Conservation (phyloP, 1,140 invertebrate species). For the Pseudomyrmex gracilis region DNA sequence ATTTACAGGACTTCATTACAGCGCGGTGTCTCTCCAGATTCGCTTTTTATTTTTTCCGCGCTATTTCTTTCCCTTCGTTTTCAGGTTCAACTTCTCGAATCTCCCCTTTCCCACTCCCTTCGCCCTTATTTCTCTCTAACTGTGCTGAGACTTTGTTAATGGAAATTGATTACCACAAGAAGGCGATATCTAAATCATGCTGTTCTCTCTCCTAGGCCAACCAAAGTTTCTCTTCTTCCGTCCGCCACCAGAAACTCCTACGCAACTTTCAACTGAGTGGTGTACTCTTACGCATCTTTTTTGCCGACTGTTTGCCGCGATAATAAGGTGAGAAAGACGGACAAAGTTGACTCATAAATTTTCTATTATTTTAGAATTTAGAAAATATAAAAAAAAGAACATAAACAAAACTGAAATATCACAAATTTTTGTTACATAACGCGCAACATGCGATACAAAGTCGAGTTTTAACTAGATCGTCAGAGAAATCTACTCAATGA, state of each 20-base stretch:
- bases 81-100: constrained; percentile 54
- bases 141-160: constrained; percentile 76
- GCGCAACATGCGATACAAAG: background rate
- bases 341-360: background rate
- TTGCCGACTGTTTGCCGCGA: constrained; percentile 36
- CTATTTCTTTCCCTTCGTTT: constrained; percentile 61
- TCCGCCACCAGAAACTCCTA: constrained; percentile 5
- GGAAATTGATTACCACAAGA: constrained; percentile 83
- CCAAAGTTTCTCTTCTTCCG: constrained; percentile 63
- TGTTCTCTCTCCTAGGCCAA: constrained; percentile 72
- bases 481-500: constrained; percentile 10
- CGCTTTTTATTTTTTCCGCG: constrained; percentile 48
- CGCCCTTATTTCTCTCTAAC: constrained; percentile 65
- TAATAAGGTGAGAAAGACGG: constrained; percentile 3
- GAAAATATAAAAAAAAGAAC: background rate
- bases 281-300: constrained; percentile 44
- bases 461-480: constrained; percentile 10
- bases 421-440: background rate
- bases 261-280: constrained; percentile 57
- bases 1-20: constrained; percentile 61
- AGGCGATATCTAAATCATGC: constrained; percentile 83
- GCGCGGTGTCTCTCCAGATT: constrained; percentile 44
- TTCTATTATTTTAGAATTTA: background rate
- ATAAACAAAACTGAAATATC: background rate
- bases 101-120: constrained; percentile 40